These are phyloP conservation scores for Eptatretus atami DNA, from an alignment of 2,797 vertebrate species.

Conservation along the genomic window DNA sequence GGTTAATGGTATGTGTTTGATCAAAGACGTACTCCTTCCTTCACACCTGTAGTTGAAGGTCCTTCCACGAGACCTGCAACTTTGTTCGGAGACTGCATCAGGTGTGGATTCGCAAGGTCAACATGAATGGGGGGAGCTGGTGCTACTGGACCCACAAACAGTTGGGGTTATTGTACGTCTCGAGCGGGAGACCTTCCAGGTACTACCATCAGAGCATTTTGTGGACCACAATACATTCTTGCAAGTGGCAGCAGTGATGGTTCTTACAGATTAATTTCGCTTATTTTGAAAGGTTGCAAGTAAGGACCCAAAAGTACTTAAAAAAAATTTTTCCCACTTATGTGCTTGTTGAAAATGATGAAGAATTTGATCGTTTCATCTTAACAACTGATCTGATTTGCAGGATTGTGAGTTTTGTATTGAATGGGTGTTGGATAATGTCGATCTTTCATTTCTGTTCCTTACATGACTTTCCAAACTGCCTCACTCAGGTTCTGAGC, in stretches of 20 bases:
- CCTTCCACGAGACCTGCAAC: constrained; percentile 56
- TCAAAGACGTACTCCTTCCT: not conserved
- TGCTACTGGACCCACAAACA: constrained; percentile 56
- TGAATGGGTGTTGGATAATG: too few species aligned
- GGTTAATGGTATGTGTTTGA: not conserved
- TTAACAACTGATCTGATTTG: too few species aligned
- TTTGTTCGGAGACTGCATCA: constrained; percentile 70
- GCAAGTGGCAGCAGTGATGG: not conserved
- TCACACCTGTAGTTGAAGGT: constrained; percentile 34
- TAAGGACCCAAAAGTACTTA: too few species aligned
- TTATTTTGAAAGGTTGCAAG: too few species aligned
- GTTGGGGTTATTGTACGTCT: constrained; percentile 65
- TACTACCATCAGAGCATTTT: constrained; percentile 10
- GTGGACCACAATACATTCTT: too few species aligned
- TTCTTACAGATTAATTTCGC: too few species aligned
- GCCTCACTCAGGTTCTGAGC: constrained; percentile 33
- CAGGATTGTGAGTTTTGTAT: too few species aligned
- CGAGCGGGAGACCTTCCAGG: constrained; percentile 79
- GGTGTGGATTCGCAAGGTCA: constrained; percentile 70
- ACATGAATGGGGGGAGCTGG: constrained; percentile 80
- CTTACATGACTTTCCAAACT: too few species aligned
- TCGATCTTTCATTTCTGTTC: too few species aligned
- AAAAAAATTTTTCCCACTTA: too few species aligned
- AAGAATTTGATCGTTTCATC: too few species aligned
- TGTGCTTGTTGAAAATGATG: too few species aligned